A percentile compares a stretch with the other conserved stretches of the same genome.
Evolutionary conservation across 2,888 invertebrate genomes (phyloP).

Genomic region (Drosophila peninsularis): DNA sequence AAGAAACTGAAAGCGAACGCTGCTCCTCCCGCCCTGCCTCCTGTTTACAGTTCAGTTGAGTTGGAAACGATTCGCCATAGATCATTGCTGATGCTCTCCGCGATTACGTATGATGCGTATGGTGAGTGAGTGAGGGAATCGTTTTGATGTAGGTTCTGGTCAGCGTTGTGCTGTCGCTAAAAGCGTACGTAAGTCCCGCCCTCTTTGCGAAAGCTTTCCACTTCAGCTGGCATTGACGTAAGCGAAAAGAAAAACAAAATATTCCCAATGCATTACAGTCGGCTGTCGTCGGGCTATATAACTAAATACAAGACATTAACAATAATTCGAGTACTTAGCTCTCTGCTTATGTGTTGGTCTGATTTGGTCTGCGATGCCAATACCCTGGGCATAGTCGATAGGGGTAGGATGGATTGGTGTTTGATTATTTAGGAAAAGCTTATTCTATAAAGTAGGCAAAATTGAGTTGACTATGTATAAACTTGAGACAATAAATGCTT

Average conservation of each 20-base stretch:
- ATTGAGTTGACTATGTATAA: no score
- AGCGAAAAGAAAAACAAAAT: conserved; percentile 50
- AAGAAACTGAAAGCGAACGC: conserved; percentile 64
- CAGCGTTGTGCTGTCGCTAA: conserved; percentile 2
- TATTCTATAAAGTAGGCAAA: no score
- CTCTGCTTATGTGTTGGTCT: conserved; percentile 2
- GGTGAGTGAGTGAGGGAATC: conserved; percentile 11
- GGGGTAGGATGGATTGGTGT: background rate
- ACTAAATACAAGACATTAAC: conserved; percentile 25
- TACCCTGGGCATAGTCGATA: background rate
- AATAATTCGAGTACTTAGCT: conserved; percentile 28
- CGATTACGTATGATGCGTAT: conserved; percentile 31
- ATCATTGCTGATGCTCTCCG: conserved; percentile 17
- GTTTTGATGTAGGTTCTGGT: conserved; percentile 44
- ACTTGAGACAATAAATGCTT: no score
- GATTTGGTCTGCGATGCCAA: conserved; percentile 3
- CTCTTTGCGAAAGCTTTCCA: conserved; percentile 2
- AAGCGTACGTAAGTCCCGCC: conserved; percentile 25
- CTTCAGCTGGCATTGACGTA: conserved; percentile 59
- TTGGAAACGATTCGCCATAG: conserved; percentile 6
- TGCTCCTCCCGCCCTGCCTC: no score
- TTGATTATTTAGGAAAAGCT: no score
- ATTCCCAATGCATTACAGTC: conserved; percentile 19
- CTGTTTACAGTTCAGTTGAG: conserved; percentile 25
- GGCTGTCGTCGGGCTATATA: conserved; percentile 4